Conservation (phyloP, 2,113 vertebrate species). For the Solea solea region DNA sequence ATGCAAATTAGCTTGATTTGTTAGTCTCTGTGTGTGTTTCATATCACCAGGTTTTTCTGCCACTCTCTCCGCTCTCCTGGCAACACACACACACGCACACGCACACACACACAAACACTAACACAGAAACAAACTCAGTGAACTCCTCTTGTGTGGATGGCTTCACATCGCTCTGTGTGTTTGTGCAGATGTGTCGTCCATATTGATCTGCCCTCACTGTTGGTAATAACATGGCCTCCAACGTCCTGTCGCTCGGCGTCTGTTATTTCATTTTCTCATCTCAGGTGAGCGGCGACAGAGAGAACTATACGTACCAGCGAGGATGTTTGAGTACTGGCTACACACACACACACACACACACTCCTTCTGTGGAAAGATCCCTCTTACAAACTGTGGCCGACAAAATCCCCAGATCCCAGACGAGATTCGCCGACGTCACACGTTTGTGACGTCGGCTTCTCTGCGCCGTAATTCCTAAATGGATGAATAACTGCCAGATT, state of each 20-base stretch:
- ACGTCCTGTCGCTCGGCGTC: conserved; percentile 42
- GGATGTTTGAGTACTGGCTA: conserved; percentile 31
- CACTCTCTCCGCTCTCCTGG: conserved; percentile 53
- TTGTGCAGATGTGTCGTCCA: conserved; percentile 20
- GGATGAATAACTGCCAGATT: too few relatives aligned
- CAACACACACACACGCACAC: conserved; percentile 47
- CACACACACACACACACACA: too few relatives aligned
- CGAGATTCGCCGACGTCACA: too few relatives aligned
- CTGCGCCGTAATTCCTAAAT: too few relatives aligned
- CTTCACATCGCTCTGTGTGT: conserved; percentile 35
- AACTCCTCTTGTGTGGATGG: conserved; percentile 58
- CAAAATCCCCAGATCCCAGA: too few relatives aligned
- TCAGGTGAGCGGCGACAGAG: conserved; percentile 23
- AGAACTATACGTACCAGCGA: conserved; percentile 29
- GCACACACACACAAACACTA: conserved; percentile 35
- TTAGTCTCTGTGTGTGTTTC: conserved; percentile 53
- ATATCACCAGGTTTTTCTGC: conserved; percentile 41
- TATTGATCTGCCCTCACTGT: conserved; percentile 47
- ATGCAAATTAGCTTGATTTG: conserved; percentile 59
- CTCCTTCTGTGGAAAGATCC: too few relatives aligned
- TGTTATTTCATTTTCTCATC: conserved; percentile 43
- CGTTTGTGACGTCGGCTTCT: too few relatives aligned
- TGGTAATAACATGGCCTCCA: conserved; percentile 41
- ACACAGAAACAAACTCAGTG: conserved; percentile 59
- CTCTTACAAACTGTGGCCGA: too few relatives aligned